A percentile compares a stretch with the other conserved stretches of the same genome.
These are phyloP conservation scores for Meandrina meandrites DNA, from an alignment of 92 coral and sea anemone species.

Conservation along the genomic window DNA sequence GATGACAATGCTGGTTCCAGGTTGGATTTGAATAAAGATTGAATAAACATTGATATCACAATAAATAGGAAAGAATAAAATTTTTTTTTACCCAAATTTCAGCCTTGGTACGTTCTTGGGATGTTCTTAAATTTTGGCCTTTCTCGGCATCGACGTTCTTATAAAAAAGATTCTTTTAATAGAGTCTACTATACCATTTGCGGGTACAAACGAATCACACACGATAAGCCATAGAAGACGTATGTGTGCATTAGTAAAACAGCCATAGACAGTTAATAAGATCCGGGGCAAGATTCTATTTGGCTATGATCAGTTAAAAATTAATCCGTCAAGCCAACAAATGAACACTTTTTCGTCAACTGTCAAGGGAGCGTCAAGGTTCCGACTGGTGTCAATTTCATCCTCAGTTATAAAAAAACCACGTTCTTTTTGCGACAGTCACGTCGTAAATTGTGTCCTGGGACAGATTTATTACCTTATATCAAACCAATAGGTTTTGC, in stretches of 20 bases:
- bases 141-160: too few species aligned
- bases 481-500: background rate
- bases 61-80: too few species aligned
- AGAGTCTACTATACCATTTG: too few species aligned
- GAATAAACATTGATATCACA: too few species aligned
- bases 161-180: too few species aligned
- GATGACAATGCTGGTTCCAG: too few species aligned
- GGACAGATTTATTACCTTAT: background rate
- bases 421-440: background rate
- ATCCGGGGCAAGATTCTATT: background rate
- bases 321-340: background rate
- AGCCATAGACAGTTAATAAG: background rate
- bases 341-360: background rate
- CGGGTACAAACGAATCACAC: background rate
- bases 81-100: too few species aligned
- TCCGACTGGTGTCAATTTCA: background rate
- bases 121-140: too few species aligned
- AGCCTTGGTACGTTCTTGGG: too few species aligned
- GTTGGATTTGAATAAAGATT: too few species aligned
- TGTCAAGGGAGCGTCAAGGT: background rate
- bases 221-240: background rate
- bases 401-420: background rate
- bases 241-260: background rate
- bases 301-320: background rate
- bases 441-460: background rate